These are phyloP conservation scores for Python bivittatus DNA, from an alignment of 2,113 vertebrate genomes.

Conservation along the genomic window DNA sequence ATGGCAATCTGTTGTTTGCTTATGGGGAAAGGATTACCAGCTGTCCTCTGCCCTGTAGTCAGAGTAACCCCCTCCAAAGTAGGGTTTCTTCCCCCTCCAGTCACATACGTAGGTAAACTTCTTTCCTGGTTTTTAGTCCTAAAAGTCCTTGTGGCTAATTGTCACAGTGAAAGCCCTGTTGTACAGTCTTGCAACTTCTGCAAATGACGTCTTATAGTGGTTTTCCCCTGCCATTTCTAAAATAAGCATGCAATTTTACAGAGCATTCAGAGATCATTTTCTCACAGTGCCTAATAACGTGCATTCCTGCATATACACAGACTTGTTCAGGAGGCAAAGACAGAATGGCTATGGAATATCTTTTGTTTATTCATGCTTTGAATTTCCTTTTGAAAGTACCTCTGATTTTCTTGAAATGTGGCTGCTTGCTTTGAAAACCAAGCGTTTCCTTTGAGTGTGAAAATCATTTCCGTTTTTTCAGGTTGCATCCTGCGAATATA, in stretches of 20 bases:
- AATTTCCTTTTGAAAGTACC: not conserved
- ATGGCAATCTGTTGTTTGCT: not conserved
- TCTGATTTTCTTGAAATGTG: not conserved
- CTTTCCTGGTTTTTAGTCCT: not conserved
- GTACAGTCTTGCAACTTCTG: not conserved
- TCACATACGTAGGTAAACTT: not conserved
- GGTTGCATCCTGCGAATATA: not conserved
- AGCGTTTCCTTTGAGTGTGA: not conserved
- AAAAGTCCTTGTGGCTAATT: not conserved
- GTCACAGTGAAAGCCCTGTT: not conserved
- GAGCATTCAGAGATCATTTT: not conserved
- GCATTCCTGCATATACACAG: not conserved
- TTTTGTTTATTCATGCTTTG: not conserved
- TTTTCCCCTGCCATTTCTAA: not conserved
- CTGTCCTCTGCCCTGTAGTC: not conserved
- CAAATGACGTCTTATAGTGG: not conserved
- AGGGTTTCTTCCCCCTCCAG: not conserved
- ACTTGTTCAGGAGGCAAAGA: not conserved
- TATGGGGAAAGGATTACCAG: not conserved
- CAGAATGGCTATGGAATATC: not conserved
- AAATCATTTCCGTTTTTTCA: not conserved
- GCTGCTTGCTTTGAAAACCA: not conserved
- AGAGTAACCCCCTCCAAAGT: not conserved
- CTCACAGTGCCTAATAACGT: not conserved
- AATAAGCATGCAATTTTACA: not conserved